Evolutionary conservation across 1,140 invertebrate species (phyloP).

Genomic region (Oryzaephilus surinamensis): DNA sequence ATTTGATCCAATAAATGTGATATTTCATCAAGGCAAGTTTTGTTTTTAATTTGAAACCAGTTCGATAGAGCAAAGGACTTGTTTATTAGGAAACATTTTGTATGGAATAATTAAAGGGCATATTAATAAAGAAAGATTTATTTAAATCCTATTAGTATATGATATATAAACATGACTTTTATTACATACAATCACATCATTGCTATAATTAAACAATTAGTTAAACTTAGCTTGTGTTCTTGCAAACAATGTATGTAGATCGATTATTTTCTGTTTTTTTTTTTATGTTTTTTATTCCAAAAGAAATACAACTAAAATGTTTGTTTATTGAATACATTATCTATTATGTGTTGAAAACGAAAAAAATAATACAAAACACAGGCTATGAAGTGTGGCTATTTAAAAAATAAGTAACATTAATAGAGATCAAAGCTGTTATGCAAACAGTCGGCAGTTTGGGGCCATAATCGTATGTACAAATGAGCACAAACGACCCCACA

Average conservation of each 20-base stretch:
- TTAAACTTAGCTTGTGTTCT: slow-evolving; percentile 26
- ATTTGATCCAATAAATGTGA: no score
- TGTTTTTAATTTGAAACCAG: no score
- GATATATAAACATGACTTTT: slow-evolving; percentile 30
- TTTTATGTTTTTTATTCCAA: slow-evolving; percentile 1
- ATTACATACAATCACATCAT: slow-evolving; percentile 31
- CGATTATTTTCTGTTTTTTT: slow-evolving; percentile 9
- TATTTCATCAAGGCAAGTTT: no score
- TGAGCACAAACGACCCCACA: slow-evolving; percentile 19
- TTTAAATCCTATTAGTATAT: slow-evolving; percentile 29
- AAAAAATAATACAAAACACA: slow-evolving; percentile 9
- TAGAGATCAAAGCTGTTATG: slow-evolving; percentile 32
- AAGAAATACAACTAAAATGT: slow-evolving; percentile 12
- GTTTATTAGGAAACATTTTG: no score
- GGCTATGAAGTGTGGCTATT: slow-evolving; percentile 11
- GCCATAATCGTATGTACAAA: slow-evolving; percentile 20
- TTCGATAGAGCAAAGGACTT: no score
- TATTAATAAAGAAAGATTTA: slow-evolving; percentile 29
- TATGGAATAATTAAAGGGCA: no score
- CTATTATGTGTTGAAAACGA: neutral
- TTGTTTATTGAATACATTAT: neutral
- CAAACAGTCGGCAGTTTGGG: slow-evolving; percentile 22
- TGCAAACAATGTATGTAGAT: slow-evolving; percentile 16
- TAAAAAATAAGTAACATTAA: slow-evolving; percentile 23
- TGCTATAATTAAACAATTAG: slow-evolving; percentile 25